A percentile compares a stretch with the other conserved stretches of the same genome.
These are phyloP conservation scores for Megastigmus dorsalis DNA, from an alignment of 2,888 invertebrate species.

Conservation along the genomic window DNA sequence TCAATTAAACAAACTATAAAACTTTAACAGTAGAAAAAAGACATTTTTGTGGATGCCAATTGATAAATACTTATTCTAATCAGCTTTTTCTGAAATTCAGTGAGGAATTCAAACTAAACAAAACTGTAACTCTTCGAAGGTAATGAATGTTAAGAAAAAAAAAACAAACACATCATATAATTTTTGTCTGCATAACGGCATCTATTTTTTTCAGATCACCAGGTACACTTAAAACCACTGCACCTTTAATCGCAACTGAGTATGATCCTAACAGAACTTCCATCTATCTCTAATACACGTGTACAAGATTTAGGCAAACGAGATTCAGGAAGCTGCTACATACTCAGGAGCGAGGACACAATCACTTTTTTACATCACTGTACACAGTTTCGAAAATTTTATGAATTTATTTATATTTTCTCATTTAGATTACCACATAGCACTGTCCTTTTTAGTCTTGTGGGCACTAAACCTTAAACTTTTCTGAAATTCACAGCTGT, in stretches of 20 bases:
- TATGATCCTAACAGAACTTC: slow-evolving; percentile 53
- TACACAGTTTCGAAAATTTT: slow-evolving; percentile 65
- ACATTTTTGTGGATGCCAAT: slow-evolving; percentile 25
- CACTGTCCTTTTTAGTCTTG: slow-evolving; percentile 61
- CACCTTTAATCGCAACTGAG: slow-evolving; percentile 68
- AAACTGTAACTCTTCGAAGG: slow-evolving; percentile 34
- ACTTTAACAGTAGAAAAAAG: slow-evolving; percentile 24
- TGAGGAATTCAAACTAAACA: slow-evolving; percentile 8
- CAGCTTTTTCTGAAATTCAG: neutral
- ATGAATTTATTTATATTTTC: slow-evolving; percentile 32
- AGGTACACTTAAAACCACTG: slow-evolving; percentile 72
- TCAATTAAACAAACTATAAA: slow-evolving; percentile 42
- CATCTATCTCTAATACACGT: slow-evolving; percentile 25
- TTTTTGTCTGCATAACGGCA: slow-evolving; percentile 70
- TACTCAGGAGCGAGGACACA: slow-evolving; percentile 67
- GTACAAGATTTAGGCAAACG: slow-evolving; percentile 33
- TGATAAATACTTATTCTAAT: slow-evolving; percentile 2
- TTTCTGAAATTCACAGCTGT: slow-evolving; percentile 30
- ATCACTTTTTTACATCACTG: slow-evolving; percentile 73
- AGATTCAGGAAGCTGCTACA: slow-evolving; percentile 51
- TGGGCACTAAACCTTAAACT: slow-evolving; percentile 47
- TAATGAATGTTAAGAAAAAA: slow-evolving; percentile 49
- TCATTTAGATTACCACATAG: slow-evolving; percentile 60
- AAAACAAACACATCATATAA: slow-evolving; percentile 66
- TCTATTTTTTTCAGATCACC: slow-evolving; percentile 72